Evolutionary conservation across 1,140 invertebrate genomes (phyloP).

Genomic region (Hycleus phaleratus): DNA sequence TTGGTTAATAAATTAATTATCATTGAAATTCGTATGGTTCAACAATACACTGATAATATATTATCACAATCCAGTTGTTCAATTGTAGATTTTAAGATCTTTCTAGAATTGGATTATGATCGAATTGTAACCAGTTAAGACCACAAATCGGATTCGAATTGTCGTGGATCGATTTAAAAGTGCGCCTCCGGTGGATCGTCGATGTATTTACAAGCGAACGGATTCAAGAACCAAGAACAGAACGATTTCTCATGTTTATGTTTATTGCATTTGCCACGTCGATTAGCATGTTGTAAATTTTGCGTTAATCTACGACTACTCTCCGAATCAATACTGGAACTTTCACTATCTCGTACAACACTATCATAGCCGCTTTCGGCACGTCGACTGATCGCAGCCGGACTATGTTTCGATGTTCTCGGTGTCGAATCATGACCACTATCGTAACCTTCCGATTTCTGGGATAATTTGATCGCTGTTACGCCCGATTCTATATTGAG

Average conservation of each 20-base stretch:
- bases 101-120: no score
- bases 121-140: no score
- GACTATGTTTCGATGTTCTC: conserved; percentile 67
- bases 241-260: conserved; percentile 53
- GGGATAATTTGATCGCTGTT: conserved; percentile 45
- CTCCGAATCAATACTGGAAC: conserved; percentile 74
- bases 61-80: conserved; percentile 1
- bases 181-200: conserved; percentile 45
- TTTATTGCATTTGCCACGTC: conserved; percentile 40
- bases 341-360: conserved; percentile 76
- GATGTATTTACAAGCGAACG: conserved; percentile 62
- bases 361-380: conserved; percentile 86
- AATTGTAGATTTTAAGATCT: background rate
- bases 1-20: background rate
- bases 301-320: conserved; percentile 55
- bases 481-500: conserved; percentile 51
- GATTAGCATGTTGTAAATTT: conserved; percentile 38
- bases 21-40: conserved; percentile 1
- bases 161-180: conserved; percentile 28
- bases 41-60: conserved; percentile 1
- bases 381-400: conserved; percentile 60
- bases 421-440: conserved; percentile 71
- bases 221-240: conserved; percentile 56
- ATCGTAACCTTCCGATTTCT: conserved; percentile 63
- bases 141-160: no score